Conservation (phyloP, 2,888 invertebrate species). For the Catocala fraxini region DNA sequence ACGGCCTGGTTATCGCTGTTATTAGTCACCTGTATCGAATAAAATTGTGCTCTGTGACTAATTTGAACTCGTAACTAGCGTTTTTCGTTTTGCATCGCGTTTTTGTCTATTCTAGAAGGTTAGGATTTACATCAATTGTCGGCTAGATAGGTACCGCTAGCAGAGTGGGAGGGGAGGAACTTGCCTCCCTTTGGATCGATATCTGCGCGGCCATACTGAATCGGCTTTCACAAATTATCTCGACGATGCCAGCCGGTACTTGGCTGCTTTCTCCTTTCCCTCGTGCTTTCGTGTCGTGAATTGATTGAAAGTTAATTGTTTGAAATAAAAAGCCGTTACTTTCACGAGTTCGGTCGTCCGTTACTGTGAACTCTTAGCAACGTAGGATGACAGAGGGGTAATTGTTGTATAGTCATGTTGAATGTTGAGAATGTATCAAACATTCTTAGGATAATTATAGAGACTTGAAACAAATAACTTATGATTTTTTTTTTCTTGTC, state of each 20-base stretch:
- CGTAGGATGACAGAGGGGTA: too few species aligned
- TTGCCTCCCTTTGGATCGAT: constrained; percentile 2
- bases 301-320: background rate
- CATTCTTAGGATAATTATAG: too few species aligned
- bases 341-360: background rate
- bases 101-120: too few species aligned
- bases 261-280: constrained; percentile 57
- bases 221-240: constrained; percentile 5
- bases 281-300: constrained; percentile 3
- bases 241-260: constrained; percentile 5
- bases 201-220: background rate
- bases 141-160: too few species aligned
- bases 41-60: constrained; percentile 1
- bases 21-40: constrained; percentile 10
- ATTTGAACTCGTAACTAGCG: too few species aligned
- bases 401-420: too few species aligned
- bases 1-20: constrained; percentile 22
- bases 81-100: too few species aligned
- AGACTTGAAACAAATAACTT: too few species aligned
- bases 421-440: too few species aligned
- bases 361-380: too few species aligned
- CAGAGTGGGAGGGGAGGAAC: background rate
- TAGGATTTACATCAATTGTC: too few species aligned
- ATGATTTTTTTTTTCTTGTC: constrained; percentile 44
- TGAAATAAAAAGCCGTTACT: background rate